These are phyloP conservation scores for Setipinna tenuifilis DNA, from an alignment of 2,797 vertebrate species.

Conservation along the genomic window DNA sequence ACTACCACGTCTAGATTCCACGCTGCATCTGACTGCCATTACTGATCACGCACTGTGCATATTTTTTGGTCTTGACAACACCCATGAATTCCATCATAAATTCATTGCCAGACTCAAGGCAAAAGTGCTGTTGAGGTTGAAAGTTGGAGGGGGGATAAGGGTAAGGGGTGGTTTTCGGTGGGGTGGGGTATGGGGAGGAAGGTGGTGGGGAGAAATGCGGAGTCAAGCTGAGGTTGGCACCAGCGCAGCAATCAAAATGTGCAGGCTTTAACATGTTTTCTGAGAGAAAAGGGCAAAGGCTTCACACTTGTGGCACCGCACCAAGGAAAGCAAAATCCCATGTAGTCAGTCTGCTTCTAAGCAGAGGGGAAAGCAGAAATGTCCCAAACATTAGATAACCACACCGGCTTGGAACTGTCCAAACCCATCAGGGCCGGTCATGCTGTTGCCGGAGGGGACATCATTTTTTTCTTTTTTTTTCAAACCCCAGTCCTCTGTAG, in stretches of 20 bases:
- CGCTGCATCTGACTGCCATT: constrained; percentile 21
- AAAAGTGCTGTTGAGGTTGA: constrained; percentile 22
- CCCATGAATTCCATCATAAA: constrained; percentile 28
- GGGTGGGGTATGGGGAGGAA: not conserved
- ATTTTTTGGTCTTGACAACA: constrained; percentile 27
- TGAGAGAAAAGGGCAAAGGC: constrained; percentile 27
- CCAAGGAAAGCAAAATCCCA: constrained; percentile 13
- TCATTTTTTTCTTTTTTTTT: constrained; percentile 32
- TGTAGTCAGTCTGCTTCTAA: not conserved
- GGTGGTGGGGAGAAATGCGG: not conserved
- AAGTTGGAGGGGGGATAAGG: not conserved
- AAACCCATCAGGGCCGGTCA: constrained; percentile 64
- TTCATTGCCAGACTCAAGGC: constrained; percentile 22
- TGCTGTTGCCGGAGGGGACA: constrained; percentile 60
- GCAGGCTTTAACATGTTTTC: constrained; percentile 18
- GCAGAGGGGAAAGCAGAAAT: constrained; percentile 49
- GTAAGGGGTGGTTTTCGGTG: not conserved
- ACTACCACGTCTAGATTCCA: constrained; percentile 22
- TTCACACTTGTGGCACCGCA: not conserved
- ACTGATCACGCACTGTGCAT: constrained; percentile 25
- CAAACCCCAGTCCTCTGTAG: constrained; percentile 54
- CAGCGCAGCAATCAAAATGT: constrained; percentile 37
- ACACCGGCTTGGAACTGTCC: constrained; percentile 74
- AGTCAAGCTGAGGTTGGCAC: constrained; percentile 27
- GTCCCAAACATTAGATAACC: constrained; percentile 70